Evolutionary conservation across 2,797 vertebrate genomes (phyloP).

Genomic region (Meriones psammophilus): DNA sequence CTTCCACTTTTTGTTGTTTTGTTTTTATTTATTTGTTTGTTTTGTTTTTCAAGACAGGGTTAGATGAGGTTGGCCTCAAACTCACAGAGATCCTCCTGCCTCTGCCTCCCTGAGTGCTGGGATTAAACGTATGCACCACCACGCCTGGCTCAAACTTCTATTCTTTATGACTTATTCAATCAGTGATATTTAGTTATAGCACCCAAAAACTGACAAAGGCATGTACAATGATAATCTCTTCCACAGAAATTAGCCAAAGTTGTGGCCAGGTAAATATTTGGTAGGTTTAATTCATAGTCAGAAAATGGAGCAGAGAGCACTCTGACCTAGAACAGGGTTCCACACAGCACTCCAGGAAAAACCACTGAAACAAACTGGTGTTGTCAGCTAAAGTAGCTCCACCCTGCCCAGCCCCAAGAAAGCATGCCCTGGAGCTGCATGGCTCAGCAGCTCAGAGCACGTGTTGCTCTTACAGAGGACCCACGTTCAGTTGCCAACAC

Average conservation of each 20-base stretch:
- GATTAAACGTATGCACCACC: too few relatives aligned
- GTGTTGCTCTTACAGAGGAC: background rate
- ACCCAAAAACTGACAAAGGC: background rate
- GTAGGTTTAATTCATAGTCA: constrained; percentile 10
- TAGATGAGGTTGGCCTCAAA: too few relatives aligned
- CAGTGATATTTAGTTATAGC: background rate
- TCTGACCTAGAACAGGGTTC: background rate
- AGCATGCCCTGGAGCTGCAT: background rate
- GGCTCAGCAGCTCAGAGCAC: background rate
- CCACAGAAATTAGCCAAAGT: background rate
- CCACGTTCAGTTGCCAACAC: background rate
- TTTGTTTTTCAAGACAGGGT: too few relatives aligned
- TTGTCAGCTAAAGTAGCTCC: background rate
- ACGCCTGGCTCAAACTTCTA: too few relatives aligned
- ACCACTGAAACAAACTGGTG: background rate
- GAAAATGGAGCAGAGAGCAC: background rate
- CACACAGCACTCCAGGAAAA: background rate
- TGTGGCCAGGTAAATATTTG: background rate
- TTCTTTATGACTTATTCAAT: background rate
- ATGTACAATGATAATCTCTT: background rate
- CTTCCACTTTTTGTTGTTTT: background rate
- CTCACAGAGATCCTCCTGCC: too few relatives aligned
- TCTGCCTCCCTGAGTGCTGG: too few relatives aligned
- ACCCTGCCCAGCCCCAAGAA: too few relatives aligned
- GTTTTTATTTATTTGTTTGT: too few relatives aligned